Percentiles rank a stretch among this genome's conserved stretches.
These are phyloP conservation scores for Haliclona indistincta DNA, from an alignment of 37 sponge, comb jelly and placozoan genomes.

Conservation along the genomic window DNA sequence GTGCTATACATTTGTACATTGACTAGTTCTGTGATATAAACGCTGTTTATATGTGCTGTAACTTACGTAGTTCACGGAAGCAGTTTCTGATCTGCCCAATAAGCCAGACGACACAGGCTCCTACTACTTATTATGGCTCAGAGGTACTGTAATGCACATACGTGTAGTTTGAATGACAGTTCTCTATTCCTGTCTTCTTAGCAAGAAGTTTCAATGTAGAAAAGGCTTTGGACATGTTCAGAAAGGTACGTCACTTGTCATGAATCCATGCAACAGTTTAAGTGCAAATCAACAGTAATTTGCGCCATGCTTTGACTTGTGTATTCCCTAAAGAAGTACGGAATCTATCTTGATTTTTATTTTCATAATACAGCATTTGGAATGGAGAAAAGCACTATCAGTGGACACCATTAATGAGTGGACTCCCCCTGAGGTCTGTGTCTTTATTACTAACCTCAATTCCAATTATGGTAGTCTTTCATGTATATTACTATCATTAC, in stretches of 20 bases:
- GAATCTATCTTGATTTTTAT: background rate
- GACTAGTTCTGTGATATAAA: background rate
- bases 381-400: constrained; percentile 30
- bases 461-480: too few species aligned
- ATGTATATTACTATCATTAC: too few species aligned
- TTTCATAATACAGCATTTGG: constrained; percentile 30
- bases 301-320: background rate
- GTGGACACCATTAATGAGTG: constrained; percentile 65
- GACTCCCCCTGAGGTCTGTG: constrained; percentile 55
- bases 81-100: constrained; percentile 22
- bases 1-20: too few species aligned
- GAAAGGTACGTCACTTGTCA: constrained; percentile 66
- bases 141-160: background rate
- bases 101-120: constrained; percentile 18
- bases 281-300: background rate
- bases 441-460: too few species aligned
- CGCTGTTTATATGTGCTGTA: background rate
- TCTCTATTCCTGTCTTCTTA: background rate
- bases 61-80: background rate
- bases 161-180: background rate
- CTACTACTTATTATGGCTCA: constrained; percentile 52
- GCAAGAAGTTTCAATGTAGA: constrained; percentile 57
- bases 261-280: too few species aligned
- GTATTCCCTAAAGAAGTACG: background rate
- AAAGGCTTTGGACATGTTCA: constrained; percentile 47